Evolutionary conservation across 2,888 invertebrate genomes (phyloP).

Genomic region (Lutraria lutraria): DNA sequence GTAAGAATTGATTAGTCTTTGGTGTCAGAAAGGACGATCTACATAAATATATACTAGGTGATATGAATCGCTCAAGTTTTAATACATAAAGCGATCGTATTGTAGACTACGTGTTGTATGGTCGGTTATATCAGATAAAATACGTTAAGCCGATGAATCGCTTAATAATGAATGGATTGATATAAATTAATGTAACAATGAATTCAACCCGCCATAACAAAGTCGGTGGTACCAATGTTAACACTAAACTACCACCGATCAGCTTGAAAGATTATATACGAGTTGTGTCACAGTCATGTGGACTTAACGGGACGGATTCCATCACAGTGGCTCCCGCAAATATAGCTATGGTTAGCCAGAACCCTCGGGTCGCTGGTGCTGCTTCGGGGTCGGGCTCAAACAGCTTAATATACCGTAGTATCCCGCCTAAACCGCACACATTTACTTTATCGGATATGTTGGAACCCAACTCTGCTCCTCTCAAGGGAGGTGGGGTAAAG

Average conservation of each 20-base stretch:
- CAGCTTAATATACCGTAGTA: constrained; percentile 73
- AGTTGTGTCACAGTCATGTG: constrained; percentile 35
- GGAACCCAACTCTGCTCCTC: constrained; percentile 45
- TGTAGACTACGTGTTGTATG: constrained; percentile 40
- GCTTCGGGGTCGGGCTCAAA: constrained; percentile 38
- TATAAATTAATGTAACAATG: constrained; percentile 57
- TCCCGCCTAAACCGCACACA: constrained; percentile 75
- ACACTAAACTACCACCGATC: constrained; percentile 45
- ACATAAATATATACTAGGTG: constrained; percentile 27
- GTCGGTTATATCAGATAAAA: constrained; percentile 42
- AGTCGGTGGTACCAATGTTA: constrained; percentile 23
- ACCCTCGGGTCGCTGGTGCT: constrained; percentile 18
- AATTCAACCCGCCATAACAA: constrained; percentile 35
- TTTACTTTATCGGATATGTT: constrained; percentile 76
- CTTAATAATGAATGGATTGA: constrained; percentile 53
- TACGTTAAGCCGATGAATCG: constrained; percentile 56
- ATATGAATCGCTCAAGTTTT: constrained; percentile 42
- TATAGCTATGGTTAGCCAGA: constrained; percentile 51
- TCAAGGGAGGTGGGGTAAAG: constrained; percentile 54
- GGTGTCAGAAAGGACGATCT: background rate
- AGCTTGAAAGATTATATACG: background rate
- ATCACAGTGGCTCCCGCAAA: constrained; percentile 10
- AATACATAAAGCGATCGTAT: constrained; percentile 29
- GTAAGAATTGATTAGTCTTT: background rate
- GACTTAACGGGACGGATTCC: constrained; percentile 20